Evolutionary conservation across 2,113 vertebrate species (phyloP).

Genomic region (Gyps fulvus): DNA sequence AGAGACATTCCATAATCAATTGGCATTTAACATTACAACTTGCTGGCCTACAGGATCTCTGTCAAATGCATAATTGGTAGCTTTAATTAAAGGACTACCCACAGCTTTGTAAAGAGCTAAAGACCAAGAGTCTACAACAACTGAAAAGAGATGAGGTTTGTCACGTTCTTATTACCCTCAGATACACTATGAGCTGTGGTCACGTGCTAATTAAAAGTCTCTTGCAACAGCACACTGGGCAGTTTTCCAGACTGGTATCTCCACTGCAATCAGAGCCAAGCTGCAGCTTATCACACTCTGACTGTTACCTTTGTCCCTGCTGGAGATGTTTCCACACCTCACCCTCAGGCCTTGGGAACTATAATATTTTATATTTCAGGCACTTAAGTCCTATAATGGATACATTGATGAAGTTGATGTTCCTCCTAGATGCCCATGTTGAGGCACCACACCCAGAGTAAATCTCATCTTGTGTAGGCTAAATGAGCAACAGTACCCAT

Average conservation of each 20-base stretch:
- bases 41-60: background rate
- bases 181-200: accelerated
- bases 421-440: background rate
- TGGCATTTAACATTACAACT: background rate
- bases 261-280: background rate
- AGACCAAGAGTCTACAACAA: background rate
- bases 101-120: background rate
- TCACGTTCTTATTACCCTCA: background rate
- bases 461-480: background rate
- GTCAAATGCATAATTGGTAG: background rate
- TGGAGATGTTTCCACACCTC: background rate
- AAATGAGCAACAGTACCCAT: background rate
- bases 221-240: background rate
- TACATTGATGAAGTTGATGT: background rate
- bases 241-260: conserved; percentile 6
- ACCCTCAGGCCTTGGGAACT: background rate
- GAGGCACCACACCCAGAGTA: background rate
- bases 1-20: background rate
- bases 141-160: background rate
- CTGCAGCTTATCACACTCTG: background rate
- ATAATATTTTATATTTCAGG: background rate
- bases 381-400: background rate
- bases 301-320: background rate
- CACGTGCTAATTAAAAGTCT: background rate
- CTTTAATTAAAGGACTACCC: background rate